A percentile compares a stretch with the other conserved stretches of the same genome.
phyloP scores from a whole-genome alignment of 1,140 invertebrate species.

The Drosophila ogumai region DNA sequence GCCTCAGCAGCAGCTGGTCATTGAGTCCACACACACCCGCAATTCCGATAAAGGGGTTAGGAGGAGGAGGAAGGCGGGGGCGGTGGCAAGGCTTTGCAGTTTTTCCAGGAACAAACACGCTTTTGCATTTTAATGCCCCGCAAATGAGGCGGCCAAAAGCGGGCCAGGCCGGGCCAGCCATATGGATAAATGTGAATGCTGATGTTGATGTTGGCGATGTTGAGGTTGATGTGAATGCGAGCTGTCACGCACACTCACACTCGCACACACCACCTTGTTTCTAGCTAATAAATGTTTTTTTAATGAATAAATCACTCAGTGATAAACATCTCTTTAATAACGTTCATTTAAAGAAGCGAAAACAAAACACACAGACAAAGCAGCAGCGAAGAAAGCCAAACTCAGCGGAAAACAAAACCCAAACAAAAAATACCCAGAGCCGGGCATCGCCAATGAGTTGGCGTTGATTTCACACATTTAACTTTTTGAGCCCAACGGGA shows the following conservation, averaged over 20 bases:
- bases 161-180: conserved; percentile 42
- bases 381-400: conserved; percentile 47
- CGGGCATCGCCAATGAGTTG: conserved; percentile 53
- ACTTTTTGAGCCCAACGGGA: conserved; percentile 44
- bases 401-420: conserved; percentile 30
- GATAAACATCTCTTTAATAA: conserved; percentile 83
- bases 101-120: conserved; percentile 83
- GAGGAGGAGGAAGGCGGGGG: not conserved
- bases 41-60: conserved; percentile 13
- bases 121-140: conserved; percentile 82
- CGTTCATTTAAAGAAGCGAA: conserved; percentile 82
- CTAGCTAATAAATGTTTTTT: conserved; percentile 83
- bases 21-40: conserved; percentile 50
- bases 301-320: conserved; percentile 84
- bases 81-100: conserved; percentile 40
- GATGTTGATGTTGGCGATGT: conserved; percentile 10
- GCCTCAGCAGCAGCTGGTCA: conserved; percentile 30
- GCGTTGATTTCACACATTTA: conserved; percentile 65
- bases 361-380: conserved; percentile 68
- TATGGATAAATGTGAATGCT: conserved; percentile 50
- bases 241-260: conserved; percentile 55
- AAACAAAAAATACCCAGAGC: conserved; percentile 9
- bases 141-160: conserved; percentile 63
- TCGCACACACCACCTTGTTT: conserved; percentile 52
- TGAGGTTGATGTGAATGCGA: conserved; percentile 31